Percentiles rank a stretch among this genome's conserved stretches.
Evolutionary conservation across 2,888 invertebrate genomes (phyloP).

Genomic region (Ceratothoa steindachneri): DNA sequence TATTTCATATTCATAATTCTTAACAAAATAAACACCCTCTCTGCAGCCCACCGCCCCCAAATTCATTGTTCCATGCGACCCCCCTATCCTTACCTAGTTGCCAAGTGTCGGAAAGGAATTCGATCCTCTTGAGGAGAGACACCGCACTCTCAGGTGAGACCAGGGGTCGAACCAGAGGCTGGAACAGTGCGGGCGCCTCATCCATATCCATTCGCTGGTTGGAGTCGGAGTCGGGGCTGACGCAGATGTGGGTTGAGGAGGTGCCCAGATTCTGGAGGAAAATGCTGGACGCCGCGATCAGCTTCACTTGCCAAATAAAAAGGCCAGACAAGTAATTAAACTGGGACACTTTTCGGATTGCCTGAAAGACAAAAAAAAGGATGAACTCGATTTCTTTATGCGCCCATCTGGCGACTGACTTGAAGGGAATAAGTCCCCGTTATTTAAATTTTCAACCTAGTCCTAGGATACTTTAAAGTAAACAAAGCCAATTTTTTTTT

Average conservation of each 20-base stretch:
- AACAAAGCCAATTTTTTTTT: too few relatives aligned
- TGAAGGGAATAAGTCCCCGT: background rate
- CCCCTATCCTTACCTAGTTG: constrained; percentile 29
- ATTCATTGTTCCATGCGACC: too few relatives aligned
- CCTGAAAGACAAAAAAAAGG: constrained; percentile 18
- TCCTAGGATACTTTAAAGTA: too few relatives aligned
- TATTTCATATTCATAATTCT: too few relatives aligned
- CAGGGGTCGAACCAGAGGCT: constrained; percentile 18
- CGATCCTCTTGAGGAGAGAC: constrained; percentile 27
- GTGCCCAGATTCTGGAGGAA: constrained; percentile 25
- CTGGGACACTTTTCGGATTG: constrained; percentile 23
- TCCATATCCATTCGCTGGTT: background rate
- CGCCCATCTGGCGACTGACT: too few relatives aligned
- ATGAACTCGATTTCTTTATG: too few relatives aligned
- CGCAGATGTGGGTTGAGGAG: background rate
- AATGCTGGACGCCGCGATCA: constrained; percentile 25
- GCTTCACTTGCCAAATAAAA: constrained; percentile 39
- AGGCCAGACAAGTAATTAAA: constrained; percentile 32
- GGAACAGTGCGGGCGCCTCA: background rate
- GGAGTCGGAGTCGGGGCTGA: background rate
- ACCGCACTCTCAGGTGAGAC: constrained; percentile 37
- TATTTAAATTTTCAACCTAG: too few relatives aligned
- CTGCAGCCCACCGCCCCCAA: background rate
- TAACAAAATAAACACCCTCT: background rate
- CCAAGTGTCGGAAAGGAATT: constrained; percentile 31